Evolutionary conservation across 1,140 invertebrate genomes (phyloP), one percentile per base, ranked within the genome.

Genomic region (Formica exsecta): DNA sequence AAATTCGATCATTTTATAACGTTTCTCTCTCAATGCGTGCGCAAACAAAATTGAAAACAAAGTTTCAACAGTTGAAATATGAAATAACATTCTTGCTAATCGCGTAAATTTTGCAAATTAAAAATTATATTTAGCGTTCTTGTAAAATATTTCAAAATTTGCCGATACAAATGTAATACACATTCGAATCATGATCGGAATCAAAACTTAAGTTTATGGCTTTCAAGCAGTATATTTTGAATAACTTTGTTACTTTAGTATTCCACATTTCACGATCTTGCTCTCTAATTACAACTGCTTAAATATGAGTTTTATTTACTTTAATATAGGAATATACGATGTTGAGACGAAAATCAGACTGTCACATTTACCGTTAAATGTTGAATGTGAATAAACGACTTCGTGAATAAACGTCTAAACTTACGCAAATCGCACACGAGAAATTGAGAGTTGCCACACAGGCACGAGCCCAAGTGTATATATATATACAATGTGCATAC

Each of bases 371-470:
- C 19, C 68, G 54, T 61, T 83, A 83, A 44, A 83, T 74, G 41
- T 83, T 73, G 68, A 74, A 81, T 73, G 79, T 25, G 79, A 81
- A 73, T 74, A 61, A 81, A 54, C 79, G 36, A 81, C 66, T 32
- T 59, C 16, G 65, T 25, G 79, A 36, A 73, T 81, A 81, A 81
- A 25, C 79, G 66, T 73, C 66, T 48, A 59, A 83, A 73, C 66
- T 73, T 62, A 68, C 54, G 25, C 36, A 48, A 70, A 83, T 83
- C 79, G 79, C 19, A 38, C 29, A 32, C 25, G 68, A 74, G 68
- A 38, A 38, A 71, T 36, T 71, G 77, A 80, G 22, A 70, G 65
- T 77, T 65, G 59, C 75, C 5, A 44, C 59, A 65, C 41, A 65
- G 41, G 5, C 59, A 29, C 22, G 25, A 41, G 38, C 5, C 54